Evolutionary conservation across 2,888 invertebrate genomes (phyloP), one percentile per base, ranked within the genome.

Genomic region (Leptothorax acervorum): DNA sequence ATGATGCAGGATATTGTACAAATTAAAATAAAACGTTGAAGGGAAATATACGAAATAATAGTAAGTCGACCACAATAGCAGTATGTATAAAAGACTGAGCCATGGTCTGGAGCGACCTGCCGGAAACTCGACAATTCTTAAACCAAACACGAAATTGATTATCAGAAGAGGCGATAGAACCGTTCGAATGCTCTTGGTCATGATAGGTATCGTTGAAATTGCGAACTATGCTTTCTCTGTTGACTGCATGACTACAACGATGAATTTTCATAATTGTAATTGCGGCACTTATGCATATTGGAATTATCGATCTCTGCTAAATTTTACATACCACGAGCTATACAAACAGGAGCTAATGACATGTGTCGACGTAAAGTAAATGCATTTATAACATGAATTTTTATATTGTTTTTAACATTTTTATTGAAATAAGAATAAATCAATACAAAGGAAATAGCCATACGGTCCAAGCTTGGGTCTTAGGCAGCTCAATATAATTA

Each of bases 131-230:
- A 51, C 5, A 35, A 63, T 75, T 75, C 3, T 63, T 75, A 63
- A 48, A 63, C 39, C 75, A 51, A 75, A 3, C 5, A 63, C 11
- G 15, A 63, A 75, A 42, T 28, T 73, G 55, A 51, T 51, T 51
- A 75, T 51, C 0, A 75, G 2, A 1, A 75, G 18, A 15, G 75
- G 51, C 9, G 35, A 73, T 18, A 75, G 8, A 75, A 75, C 5
- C 15, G 9, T 63, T 12, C 23, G 23, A n/a, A 75, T 51, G 0
- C n/a, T 63, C 3, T 51, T 18, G 18, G 23, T 39, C 35, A 63
- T 75, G 9, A 0, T 11, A 23, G 5, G 4, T 35, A n/a, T 6
- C 15, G 9, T 51, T 63, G 35, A 15, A 28, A 45, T 74, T 74
- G n/a, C n/a, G 2, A 45, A 74, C 31, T 45, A 45, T 60, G 11